These are phyloP conservation scores for Macquaria australasica DNA, from an alignment of 2,113 vertebrate genomes.

Conservation along the genomic window DNA sequence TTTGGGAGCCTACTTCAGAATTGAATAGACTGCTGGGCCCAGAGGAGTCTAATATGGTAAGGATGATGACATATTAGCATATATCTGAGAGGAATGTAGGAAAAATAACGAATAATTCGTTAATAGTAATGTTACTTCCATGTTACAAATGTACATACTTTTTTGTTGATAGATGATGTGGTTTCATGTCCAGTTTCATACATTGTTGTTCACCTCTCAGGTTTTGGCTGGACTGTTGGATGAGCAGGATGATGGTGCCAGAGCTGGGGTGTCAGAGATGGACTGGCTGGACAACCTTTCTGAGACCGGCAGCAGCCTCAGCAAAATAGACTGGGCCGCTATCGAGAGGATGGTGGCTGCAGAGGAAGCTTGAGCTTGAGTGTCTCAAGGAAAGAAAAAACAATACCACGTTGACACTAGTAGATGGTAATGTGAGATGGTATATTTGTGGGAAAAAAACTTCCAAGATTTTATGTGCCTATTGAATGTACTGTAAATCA, in stretches of 20 bases:
- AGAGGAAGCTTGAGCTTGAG: constrained; percentile 71
- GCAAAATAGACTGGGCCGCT: constrained; percentile 92
- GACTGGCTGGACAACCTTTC: constrained; percentile 80
- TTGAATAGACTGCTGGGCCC: constrained; percentile 72
- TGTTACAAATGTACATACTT: not conserved
- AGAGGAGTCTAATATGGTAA: constrained; percentile 50
- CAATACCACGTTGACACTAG: not conserved
- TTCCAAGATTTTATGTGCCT: constrained; percentile 13
- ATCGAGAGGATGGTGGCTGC: constrained; percentile 89
- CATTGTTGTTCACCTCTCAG: constrained; percentile 46
- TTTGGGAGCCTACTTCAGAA: constrained; percentile 82
- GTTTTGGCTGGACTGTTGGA: constrained; percentile 61
- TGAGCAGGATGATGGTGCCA: constrained; percentile 62
- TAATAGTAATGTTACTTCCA: not conserved
- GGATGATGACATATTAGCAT: constrained; percentile 3
- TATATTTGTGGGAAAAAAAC: not conserved
- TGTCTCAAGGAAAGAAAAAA: not conserved
- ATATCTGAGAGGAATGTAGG: not conserved
- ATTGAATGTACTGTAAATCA: not conserved
- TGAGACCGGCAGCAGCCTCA: constrained; percentile 87
- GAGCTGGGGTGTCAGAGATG: constrained; percentile 8
- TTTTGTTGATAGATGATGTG: not conserved
- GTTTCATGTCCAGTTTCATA: not conserved
- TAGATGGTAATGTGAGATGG: not conserved
- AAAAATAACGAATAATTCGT: not conserved